Conservation (phyloP, 2,797 vertebrate genomes). For the Smutsia gigantea region DNA sequence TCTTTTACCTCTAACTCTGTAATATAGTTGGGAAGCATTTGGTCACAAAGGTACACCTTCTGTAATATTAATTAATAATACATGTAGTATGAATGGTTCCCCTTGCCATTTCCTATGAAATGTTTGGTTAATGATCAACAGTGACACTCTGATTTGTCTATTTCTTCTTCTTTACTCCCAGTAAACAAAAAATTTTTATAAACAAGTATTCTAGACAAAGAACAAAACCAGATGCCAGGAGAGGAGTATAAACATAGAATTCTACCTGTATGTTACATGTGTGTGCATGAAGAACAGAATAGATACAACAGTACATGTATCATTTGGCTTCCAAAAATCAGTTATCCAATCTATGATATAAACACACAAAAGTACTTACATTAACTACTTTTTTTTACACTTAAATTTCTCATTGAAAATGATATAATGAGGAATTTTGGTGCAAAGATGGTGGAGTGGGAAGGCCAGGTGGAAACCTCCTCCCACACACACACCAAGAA, state of each 20-base stretch:
- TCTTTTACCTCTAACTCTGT: background rate
- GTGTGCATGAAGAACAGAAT: background rate
- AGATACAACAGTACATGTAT: background rate
- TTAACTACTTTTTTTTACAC: background rate
- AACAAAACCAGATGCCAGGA: background rate
- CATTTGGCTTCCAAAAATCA: background rate
- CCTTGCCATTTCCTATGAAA: background rate
- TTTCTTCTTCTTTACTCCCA: background rate
- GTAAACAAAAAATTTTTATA: background rate
- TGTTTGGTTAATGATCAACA: background rate
- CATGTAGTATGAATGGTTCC: background rate
- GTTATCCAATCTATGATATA: background rate
- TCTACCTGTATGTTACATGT: background rate
- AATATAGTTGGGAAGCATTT: background rate
- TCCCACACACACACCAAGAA: no score
- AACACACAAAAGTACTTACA: background rate
- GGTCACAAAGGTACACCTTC: background rate
- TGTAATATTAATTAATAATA: background rate
- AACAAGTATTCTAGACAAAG: background rate
- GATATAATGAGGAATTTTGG: background rate
- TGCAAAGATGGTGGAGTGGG: no score
- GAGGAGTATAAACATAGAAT: background rate
- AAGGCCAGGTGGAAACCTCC: no score
- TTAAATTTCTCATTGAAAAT: background rate
- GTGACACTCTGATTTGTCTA: background rate